Conservation (phyloP, 2,797 vertebrate species). For the Spea hammondii region DNA sequence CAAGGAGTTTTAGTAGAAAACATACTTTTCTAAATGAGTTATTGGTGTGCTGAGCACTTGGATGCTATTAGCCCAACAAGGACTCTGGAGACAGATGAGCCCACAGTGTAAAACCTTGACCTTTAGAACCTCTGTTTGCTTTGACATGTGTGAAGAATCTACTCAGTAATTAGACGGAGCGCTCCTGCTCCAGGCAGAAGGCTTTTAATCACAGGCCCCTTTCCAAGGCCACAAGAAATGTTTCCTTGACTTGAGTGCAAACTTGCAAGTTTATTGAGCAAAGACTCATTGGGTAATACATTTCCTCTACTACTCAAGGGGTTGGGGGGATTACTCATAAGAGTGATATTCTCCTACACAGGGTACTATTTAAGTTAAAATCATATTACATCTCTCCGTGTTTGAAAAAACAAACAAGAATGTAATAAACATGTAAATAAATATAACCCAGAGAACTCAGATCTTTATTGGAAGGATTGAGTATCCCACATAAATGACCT, state of each 20-base stretch:
- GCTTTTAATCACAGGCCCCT: background rate
- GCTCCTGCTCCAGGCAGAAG: background rate
- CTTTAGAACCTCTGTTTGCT: conserved; percentile 24
- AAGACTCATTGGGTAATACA: background rate
- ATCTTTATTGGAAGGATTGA: too few species aligned
- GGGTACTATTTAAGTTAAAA: too few species aligned
- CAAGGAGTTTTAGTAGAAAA: conserved; percentile 27
- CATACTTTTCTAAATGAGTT: conserved; percentile 41
- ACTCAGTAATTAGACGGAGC: background rate
- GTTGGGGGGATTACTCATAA: too few species aligned
- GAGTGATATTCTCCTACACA: too few species aligned
- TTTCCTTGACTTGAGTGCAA: background rate
- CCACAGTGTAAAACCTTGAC: conserved; percentile 37
- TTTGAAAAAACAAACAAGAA: too few species aligned
- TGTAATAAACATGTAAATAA: too few species aligned
- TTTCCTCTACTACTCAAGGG: background rate
- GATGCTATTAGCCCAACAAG: conserved; percentile 27
- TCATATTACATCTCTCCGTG: too few species aligned
- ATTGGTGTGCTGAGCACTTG: conserved; percentile 42
- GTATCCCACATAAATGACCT: too few species aligned
- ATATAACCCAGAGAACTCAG: too few species aligned
- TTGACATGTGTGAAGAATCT: conserved; percentile 19
- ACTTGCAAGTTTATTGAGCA: background rate
- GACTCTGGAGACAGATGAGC: conserved; percentile 9
- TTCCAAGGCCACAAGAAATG: background rate